Base-by-base conservation (phyloP, 1,140 invertebrate genomes). In the Yoshiicerus persimilis region DNA sequence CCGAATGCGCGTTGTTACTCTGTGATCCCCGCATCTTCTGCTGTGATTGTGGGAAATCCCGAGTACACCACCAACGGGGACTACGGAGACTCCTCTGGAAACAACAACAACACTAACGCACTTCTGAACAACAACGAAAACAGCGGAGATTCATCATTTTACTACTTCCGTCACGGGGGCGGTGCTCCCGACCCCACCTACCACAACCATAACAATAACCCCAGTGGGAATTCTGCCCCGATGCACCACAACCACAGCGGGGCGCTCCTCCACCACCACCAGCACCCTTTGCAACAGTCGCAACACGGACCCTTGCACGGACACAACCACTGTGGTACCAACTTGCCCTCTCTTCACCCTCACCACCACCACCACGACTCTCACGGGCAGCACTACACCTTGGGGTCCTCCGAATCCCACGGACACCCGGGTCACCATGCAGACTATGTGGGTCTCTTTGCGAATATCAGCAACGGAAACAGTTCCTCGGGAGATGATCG, bases 1-100 rank as follows among this genome's bases (percentile, higher is more conserved):
- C 13, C 41, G 27, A 86, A 34, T 47, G 4, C 27, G 32, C 85
- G 62, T 25, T 85, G 39, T 38, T 86, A 84, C 47, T 27, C 87
- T 47, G 84, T 89, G 47, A 75, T 89, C 34, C 77, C 88, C 85
- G 38, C 66, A 8, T 64, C 62, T 75, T 32, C 84, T 8, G 87
- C 84, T 11, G 87, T 89, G 5, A 88, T 89, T 41, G 87, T 88
- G 13, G 86, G 86, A n/a, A 89, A 83, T 39, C 84, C 87, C 4
- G 89, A 89, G 23, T 89, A 89, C 39, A 23, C 89, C 11, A 89
- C 91, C 8, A 85, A 87, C 64, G 56, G 70, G 4, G 64, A 70
- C 85, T 64, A 86, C 34, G 84, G 84, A 13, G 64, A 87, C 39
- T 56, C 70, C 27, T 25, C 83, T n/a, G 5, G 32, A 2, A 70